Evolutionary conservation across 2,888 invertebrate species (phyloP).

Genomic region (Nymphalis polychloros): DNA sequence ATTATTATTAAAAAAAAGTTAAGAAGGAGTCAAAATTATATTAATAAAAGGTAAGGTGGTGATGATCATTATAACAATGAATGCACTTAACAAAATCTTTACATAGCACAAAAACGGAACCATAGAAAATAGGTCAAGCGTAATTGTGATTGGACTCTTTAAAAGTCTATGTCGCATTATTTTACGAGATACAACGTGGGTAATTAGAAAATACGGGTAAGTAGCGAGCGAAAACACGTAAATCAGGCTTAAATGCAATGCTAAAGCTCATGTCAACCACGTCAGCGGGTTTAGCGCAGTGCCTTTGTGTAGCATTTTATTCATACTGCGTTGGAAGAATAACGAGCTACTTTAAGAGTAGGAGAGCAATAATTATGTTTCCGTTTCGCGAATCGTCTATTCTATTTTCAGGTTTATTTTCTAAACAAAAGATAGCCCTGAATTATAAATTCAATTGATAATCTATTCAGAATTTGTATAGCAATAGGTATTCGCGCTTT

Average conservation of each 20-base stretch:
- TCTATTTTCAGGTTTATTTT: conserved; percentile 22
- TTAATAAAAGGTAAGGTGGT: no score
- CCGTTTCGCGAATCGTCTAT: conserved; percentile 16
- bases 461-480: not conserved
- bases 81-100: no score
- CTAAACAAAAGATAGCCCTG: conserved; percentile 13
- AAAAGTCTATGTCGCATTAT: conserved; percentile 8
- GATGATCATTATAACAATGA: no score
- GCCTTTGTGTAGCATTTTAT: conserved; percentile 38
- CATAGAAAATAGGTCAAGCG: conserved; percentile 1
- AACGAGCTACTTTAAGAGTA: conserved; percentile 34
- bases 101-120: not conserved
- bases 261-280: conserved; percentile 34
- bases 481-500: no score
- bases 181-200: conserved; percentile 13
- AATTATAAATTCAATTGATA: not conserved
- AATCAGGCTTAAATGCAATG: conserved; percentile 30
- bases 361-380: conserved; percentile 34
- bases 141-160: conserved; percentile 1
- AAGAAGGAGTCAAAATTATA: no score
- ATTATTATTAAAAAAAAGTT: no score
- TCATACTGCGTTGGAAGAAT: conserved; percentile 35
- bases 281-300: conserved; percentile 38
- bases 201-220: conserved; percentile 32
- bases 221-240: conserved; percentile 21